These are phyloP conservation scores for Cylas formicarius DNA, from an alignment of 1,140 invertebrate species.

Conservation along the genomic window DNA sequence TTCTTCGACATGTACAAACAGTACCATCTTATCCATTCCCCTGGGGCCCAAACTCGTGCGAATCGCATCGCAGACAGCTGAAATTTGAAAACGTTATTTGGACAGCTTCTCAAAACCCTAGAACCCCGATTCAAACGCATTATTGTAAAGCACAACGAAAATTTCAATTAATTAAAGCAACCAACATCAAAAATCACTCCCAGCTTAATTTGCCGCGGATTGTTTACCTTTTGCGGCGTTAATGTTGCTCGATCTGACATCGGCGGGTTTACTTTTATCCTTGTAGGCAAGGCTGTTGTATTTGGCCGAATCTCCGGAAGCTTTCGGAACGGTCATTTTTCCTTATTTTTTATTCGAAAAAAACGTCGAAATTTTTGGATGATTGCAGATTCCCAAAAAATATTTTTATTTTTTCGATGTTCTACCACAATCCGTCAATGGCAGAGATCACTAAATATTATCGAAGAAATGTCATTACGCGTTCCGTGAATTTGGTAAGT, in stretches of 20 bases:
- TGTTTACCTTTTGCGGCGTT: constrained; percentile 91
- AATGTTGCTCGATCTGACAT: constrained; percentile 94
- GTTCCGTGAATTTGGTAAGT: too few species aligned
- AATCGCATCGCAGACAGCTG: constrained; percentile 97
- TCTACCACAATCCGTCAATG: too few species aligned
- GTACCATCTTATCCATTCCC: constrained; percentile 99
- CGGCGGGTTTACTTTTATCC: constrained; percentile 88
- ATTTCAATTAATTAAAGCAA: too few species aligned
- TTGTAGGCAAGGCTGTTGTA: constrained; percentile 54
- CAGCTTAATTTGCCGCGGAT: background rate
- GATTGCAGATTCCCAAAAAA: too few species aligned
- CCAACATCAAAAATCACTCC: background rate
- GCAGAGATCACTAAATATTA: too few species aligned
- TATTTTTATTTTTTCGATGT: too few species aligned
- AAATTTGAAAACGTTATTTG: constrained; percentile 38
- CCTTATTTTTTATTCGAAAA: constrained; percentile 9
- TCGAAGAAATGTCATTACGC: too few species aligned
- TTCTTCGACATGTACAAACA: constrained; percentile 7
- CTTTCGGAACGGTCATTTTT: constrained; percentile 40
- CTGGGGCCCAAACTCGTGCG: constrained; percentile 95
- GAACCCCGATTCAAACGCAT: too few species aligned
- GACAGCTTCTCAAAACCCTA: too few species aligned
- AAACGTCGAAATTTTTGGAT: too few species aligned
- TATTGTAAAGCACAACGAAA: too few species aligned
- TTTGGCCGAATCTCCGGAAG: constrained; percentile 39